Base-by-base conservation (phyloP, 2,113 vertebrate species). In the Brachirus orientalis region DNA sequence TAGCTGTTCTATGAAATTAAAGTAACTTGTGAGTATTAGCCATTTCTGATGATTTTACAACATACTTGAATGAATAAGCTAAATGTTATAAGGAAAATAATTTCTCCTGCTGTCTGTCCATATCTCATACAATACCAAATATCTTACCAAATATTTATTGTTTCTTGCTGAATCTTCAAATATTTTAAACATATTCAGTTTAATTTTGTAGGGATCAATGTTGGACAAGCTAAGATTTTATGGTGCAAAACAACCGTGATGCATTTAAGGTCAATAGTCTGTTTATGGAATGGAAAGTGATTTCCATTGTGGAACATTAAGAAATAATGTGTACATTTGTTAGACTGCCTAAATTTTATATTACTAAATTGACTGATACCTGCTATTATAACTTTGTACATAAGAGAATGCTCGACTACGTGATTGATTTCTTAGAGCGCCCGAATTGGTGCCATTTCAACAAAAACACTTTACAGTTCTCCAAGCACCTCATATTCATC, bases 91-190 rank as follows among this genome's bases (percentile, higher is more conserved):
- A 36, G n/a, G 48, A 69, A 87, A 80, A 62, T 84, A 58, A 82
- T 89, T 72, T 83, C 38, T 73, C 22, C 56, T 57, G 63, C 81
- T 75, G 86, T 84, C 79, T 57, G 48, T 61, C 70, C 45, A 54
- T 54, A 86, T 85, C 63, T 56, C 28, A 61, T 46, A 53, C 48
- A 64, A 69, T 84, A 82, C 68, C 63, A 63, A 38, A 38, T 38
- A 33, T 59, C 62, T 61, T 71, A n/a, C n/a, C n/a, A n/a, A n/a
- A n/a, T n/a, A n/a, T n/a, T n/a, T 28, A 28, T 28, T 56, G 73
- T 83, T 89, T 83, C 69, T 83, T 14, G 73, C 81, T 89, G 84
- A 90, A 85, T 91, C 76, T 75, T 90, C 61, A 88, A 89, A 90
- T 87, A 90, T 82, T 89, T 84, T 53, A 72, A 77, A 82, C 72